A percentile compares a stretch with the other conserved stretches of the same genome.
Conservation (phyloP, 2,113 vertebrate species). For the Saguinus imperator region DNA sequence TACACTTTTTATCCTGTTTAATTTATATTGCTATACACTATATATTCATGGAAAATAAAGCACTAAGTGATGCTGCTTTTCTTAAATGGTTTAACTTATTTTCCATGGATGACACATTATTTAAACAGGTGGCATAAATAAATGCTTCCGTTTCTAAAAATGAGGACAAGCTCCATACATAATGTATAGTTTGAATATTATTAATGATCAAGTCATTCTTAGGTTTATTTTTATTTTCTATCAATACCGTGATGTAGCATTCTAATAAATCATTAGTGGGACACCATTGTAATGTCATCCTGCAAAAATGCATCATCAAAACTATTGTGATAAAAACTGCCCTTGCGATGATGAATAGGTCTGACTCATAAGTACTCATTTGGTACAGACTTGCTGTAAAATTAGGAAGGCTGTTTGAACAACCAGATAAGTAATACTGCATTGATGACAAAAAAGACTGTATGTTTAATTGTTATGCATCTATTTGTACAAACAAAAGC, state of each 20-base stretch:
- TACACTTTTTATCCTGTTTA: background rate
- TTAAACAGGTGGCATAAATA: background rate
- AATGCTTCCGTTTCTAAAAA: background rate
- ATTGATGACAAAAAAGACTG: background rate
- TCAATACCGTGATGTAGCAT: constrained; percentile 11
- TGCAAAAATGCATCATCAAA: constrained; percentile 36
- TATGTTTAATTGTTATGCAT: background rate
- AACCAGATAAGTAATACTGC: background rate
- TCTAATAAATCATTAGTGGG: constrained; percentile 26
- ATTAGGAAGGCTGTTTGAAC: background rate
- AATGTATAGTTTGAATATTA: background rate
- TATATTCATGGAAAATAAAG: background rate
- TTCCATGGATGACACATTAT: background rate
- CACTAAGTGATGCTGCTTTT: background rate
- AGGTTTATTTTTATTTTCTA: background rate
- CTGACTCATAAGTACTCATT: background rate
- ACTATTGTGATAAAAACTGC: background rate
- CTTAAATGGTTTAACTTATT: background rate
- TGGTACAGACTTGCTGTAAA: background rate
- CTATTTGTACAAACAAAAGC: background rate
- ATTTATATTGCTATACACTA: background rate
- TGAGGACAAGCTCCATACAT: background rate
- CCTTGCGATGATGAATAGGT: constrained; percentile 17
- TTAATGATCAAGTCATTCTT: constrained; percentile 21
- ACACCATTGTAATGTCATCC: constrained; percentile 26